Conservation (phyloP, 2,797 vertebrate genomes). For the Peromyscus melanophrys region DNA sequence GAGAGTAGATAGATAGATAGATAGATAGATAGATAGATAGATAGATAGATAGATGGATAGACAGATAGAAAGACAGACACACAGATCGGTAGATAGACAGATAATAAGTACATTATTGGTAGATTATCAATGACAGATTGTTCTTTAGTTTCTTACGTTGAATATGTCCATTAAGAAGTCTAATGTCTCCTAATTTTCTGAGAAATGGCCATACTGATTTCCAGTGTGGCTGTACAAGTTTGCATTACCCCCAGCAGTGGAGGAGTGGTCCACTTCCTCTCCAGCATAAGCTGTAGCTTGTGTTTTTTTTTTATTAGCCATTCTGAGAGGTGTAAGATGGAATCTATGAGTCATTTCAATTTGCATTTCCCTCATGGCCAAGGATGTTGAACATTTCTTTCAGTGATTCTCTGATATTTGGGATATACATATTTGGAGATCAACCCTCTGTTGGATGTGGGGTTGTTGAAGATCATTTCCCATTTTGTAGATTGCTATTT, state of each 20-base stretch:
- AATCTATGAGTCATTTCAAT: not conserved
- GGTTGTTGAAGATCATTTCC: not conserved
- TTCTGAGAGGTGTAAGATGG: not conserved
- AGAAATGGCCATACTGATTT: not conserved
- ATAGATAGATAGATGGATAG: not conserved
- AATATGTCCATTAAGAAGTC: slow-evolving; percentile 10
- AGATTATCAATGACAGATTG: not conserved
- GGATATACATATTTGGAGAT: not conserved
- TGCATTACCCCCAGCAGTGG: too few species aligned
- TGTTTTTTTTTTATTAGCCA: not conserved
- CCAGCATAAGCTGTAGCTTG: not conserved
- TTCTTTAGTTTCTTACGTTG: not conserved
- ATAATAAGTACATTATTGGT: too few species aligned
- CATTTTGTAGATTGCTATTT: not conserved
- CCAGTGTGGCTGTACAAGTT: not conserved
- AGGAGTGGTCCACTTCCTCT: not conserved
- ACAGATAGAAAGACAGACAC: not conserved
- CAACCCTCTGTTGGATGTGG: not conserved
- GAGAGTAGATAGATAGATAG: not conserved
- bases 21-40: not conserved
- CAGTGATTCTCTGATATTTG: not conserved
- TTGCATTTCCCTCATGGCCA: not conserved
- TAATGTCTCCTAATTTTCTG: not conserved
- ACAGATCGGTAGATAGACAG: too few species aligned
- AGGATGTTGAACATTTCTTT: not conserved